Percentiles rank a stretch among this genome's conserved stretches.
Conservation (phyloP, 1,140 invertebrate species). For the Melipona quadrifasciata region DNA sequence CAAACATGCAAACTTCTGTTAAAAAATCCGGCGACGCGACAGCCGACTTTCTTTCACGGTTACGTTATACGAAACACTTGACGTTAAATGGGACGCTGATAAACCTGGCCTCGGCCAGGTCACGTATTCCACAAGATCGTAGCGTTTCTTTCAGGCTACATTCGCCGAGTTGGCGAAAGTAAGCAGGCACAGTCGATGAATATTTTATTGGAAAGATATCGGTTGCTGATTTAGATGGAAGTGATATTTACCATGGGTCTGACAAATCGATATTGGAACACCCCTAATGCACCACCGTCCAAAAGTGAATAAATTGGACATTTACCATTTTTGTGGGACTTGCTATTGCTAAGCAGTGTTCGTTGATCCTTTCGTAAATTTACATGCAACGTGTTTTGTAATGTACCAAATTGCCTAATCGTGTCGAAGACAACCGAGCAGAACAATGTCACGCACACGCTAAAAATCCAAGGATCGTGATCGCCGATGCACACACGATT, state of each 20-base stretch:
- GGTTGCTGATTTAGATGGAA: background rate
- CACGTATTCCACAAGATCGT: slow-evolving; percentile 7
- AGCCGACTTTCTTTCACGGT: slow-evolving; percentile 13
- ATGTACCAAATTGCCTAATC: no score
- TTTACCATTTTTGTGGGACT: no score
- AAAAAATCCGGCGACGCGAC: slow-evolving; percentile 32
- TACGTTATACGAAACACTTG: slow-evolving; percentile 34
- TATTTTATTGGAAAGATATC: background rate
- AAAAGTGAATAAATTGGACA: no score
- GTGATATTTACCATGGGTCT: background rate
- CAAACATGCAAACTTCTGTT: slow-evolving; percentile 59
- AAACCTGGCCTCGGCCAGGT: slow-evolving; percentile 32
- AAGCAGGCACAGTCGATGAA: background rate
- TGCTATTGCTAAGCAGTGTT: no score
- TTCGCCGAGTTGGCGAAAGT: background rate
- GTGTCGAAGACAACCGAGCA: no score
- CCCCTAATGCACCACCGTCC: no score
- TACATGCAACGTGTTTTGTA: no score
- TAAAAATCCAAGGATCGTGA: no score
- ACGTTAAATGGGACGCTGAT: background rate
- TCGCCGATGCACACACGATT: background rate
- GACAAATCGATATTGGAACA: no score
- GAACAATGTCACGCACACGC: no score
- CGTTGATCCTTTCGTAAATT: no score
- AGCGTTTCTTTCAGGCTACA: background rate